phyloP scores from a whole-genome alignment of 2,888 invertebrate genomes.

The Limnephilus rhombicus region DNA sequence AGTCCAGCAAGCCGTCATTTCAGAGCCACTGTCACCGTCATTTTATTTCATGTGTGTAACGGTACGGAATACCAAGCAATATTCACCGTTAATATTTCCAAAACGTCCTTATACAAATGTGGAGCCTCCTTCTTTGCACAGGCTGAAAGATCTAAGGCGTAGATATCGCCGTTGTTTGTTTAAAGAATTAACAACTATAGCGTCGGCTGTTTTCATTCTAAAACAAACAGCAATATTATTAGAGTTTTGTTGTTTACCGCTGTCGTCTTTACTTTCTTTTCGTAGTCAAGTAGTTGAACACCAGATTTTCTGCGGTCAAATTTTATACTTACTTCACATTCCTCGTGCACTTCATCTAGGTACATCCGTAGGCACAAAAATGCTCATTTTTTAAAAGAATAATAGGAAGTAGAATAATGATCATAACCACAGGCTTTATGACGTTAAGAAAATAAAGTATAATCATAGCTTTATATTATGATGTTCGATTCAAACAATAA shows the following conservation, averaged over 20 bases:
- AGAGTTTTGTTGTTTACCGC: background rate
- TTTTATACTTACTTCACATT: background rate
- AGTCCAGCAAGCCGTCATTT: background rate
- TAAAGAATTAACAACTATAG: background rate
- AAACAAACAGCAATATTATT: no score
- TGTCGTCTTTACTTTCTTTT: background rate
- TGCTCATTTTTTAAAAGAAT: background rate
- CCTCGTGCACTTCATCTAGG: background rate
- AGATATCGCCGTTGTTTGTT: background rate
- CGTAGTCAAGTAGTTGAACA: background rate
- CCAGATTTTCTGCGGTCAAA: background rate
- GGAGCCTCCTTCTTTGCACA: background rate
- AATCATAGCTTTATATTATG: background rate
- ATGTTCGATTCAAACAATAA: background rate
- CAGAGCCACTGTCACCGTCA: slow-evolving; percentile 8
- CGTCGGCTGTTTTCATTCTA: background rate
- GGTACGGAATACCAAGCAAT: background rate
- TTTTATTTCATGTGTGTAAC: slow-evolving; percentile 2
- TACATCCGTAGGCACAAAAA: background rate
- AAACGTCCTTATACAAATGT: slow-evolving; percentile 8
- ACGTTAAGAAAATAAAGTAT: background rate
- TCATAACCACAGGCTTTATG: background rate
- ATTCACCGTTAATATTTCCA: slow-evolving; percentile 30
- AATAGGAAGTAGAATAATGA: background rate
- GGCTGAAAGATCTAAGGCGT: background rate